Conservation (phyloP, 64 coral and sea anemone species). For the Montipora efflorescens region DNA sequence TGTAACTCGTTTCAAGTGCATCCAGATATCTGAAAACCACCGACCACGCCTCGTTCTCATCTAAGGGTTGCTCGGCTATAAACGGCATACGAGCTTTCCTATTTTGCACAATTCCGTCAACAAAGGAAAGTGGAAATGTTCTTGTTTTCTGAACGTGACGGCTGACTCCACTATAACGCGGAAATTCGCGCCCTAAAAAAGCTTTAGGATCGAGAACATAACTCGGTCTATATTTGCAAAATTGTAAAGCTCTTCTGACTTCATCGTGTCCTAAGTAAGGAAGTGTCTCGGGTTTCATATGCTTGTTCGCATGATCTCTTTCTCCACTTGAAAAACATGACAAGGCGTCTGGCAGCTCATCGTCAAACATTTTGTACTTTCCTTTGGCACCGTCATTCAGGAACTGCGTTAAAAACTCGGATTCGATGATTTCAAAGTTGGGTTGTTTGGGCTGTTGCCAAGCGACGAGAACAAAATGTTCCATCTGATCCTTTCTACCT, state of each 20-base stretch:
- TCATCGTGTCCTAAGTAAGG: neutral
- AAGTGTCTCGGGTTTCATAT: neutral
- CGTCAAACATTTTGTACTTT: neutral
- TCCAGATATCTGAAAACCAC: slow-evolving; percentile 46
- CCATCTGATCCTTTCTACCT: neutral
- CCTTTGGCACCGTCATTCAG: neutral
- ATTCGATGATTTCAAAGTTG: neutral
- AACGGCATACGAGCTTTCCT: neutral
- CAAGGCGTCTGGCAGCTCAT: neutral
- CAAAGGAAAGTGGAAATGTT: neutral
- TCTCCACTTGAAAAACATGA: neutral
- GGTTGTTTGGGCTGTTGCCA: neutral
- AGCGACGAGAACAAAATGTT: neutral
- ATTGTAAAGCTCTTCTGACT: neutral
- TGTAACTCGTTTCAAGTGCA: neutral
- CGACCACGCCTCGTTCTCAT: neutral
- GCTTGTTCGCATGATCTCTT: neutral
- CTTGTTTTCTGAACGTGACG: neutral
- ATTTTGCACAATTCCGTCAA: neutral
- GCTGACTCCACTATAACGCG: neutral
- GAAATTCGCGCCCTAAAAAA: neutral
- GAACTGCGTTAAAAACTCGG: neutral
- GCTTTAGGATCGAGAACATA: neutral
- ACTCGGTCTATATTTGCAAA: neutral
- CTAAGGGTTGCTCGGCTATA: neutral